Base-by-base conservation (phyloP, 2,113 vertebrate genomes). In the Rhagologus leucostigma region DNA sequence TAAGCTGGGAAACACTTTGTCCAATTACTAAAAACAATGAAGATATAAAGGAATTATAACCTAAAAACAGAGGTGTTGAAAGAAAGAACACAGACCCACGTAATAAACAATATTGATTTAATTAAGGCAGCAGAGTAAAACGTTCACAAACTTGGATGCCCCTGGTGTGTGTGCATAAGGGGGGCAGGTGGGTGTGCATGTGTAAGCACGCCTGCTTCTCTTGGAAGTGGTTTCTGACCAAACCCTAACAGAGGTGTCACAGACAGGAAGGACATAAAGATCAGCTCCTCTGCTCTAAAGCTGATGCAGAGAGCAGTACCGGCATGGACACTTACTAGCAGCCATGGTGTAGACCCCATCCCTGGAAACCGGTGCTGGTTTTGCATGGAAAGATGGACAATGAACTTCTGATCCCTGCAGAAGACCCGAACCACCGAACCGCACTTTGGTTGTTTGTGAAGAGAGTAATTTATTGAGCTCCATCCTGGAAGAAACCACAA, bases 11-110 rank as follows among this genome's bases (percentile, higher is more conserved):
- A 97, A 97, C 93, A 95, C 93, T 97, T 97, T 93, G 96, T 96
- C 87, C 80, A 95, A 96, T 97, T 97, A 96, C 92, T 81, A 91
- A 94, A 95, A 96, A 89, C 93, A 97, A 95, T 92, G 89, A 94
- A 96, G 95, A 97, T 89, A 97, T 92, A 95, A 97, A 97, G 83
- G 84, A 95, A 97, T 97, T 95, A 89, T 91, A 96, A 93, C 79
- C 87, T 87, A 93, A 97, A 97, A 97, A 49, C 84, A 75, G 85
- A 95, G 74, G 89, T 78, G 90, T 83, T 97, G 96, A 97, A 97
- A 95, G 92, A 97, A 95, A 94, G 86, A 94, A 96, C 87, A 79
- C 95, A 97, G 95, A 81, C 46, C 71, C 90, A 93, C 4, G 2
- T 70, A 94, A 95, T 93, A 95, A 96, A 95, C 55, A 93, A 53